Evolutionary conservation across 2,113 vertebrate genomes (phyloP), one percentile per base, ranked within the genome.

Genomic region (Odontophorus gujanensis): DNA sequence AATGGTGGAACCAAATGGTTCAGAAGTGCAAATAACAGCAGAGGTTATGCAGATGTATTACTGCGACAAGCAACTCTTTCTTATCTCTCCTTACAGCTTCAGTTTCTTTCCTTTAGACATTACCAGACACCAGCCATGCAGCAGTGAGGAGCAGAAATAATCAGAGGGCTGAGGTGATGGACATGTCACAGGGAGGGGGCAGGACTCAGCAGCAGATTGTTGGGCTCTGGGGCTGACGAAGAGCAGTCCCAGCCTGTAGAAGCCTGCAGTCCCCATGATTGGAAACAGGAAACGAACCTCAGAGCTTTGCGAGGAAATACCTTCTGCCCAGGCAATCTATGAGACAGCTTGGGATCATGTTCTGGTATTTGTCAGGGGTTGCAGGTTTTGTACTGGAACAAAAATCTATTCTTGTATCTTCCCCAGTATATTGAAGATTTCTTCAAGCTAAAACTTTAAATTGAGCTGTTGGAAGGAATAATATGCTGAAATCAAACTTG

Each of bases 281-380:
- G 91, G 85, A 97, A 96, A 88, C 94, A 96, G 95, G 91, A 92
- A 93, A 88, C 57, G 81, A 96, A 93, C 43, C 76, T 81, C n/a
- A 40, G 79, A 92, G 65, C 18, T 85, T 91, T 75, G 66, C 32
- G 80, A 78, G 82, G 76, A 96, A 96, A 94, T 95, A 86, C 76
- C 28, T 90, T 81, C 48, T 83, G 51, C 69, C 89, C 73, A 85
- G 89, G 59, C 59, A 43, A 71, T 67, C 82, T 32, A 32, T 11
- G 82, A 90, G 83, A 86, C 87, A 90, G 80, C 80, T 86, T 62
- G 48, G 66, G 80, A 84, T 84, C 62, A n/a, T 69, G 91, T 69
- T 97, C 87, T 95, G 95, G 28, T 81, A 69, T 90, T 95, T 88
- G 85, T 95, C 94, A 95, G 88, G 26, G 7, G 8, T 0, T 65